Evolutionary conservation across 2,888 invertebrate genomes (phyloP).

Genomic region (Cybosia mesomella): DNA sequence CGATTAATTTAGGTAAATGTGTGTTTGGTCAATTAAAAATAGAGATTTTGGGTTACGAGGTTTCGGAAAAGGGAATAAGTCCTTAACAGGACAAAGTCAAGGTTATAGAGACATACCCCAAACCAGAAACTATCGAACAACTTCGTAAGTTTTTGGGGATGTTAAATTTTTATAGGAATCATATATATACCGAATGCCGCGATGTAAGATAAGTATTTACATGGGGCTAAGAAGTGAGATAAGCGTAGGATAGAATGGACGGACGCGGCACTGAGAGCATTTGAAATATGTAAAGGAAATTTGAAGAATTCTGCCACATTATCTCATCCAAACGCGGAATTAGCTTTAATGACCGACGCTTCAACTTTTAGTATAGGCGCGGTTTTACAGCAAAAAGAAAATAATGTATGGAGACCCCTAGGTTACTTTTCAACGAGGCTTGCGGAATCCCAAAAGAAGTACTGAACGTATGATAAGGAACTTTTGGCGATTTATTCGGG

Average conservation of each 20-base stretch:
- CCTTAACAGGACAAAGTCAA: background rate
- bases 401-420: no score
- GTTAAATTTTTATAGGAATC: background rate
- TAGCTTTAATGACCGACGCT: background rate
- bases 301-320: background rate
- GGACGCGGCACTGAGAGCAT: background rate
- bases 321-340: background rate
- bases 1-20: background rate
- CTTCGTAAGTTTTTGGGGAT: conserved; percentile 2
- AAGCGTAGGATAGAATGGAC: background rate
- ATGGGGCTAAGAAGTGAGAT: background rate
- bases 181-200: background rate
- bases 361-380: no score
- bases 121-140: background rate
- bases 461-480: no score
- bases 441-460: no score
- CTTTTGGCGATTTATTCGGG: no score
- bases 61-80: background rate
- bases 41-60: no score
- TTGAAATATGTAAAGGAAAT: background rate
- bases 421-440: no score
- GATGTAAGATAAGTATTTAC: background rate
- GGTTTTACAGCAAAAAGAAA: no score
- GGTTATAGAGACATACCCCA: no score
- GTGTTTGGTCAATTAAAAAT: background rate